Percentiles rank a stretch among this genome's conserved stretches.
Conservation (phyloP, 2,113 vertebrate species). For the Baryphthengus martii region DNA sequence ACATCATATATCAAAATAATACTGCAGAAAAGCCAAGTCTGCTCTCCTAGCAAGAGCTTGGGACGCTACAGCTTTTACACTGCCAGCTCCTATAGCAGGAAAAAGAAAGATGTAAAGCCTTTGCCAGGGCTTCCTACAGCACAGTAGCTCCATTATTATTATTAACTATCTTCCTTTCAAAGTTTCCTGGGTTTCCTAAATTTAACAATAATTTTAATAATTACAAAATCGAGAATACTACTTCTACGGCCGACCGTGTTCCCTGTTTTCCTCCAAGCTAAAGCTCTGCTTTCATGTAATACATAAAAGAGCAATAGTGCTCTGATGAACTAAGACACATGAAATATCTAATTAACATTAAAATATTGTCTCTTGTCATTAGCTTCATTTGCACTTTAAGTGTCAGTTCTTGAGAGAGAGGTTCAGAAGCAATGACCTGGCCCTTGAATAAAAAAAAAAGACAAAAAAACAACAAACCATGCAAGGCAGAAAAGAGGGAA, state of each 20-base stretch:
- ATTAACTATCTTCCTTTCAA: slow-evolving; percentile 56
- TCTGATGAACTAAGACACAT: slow-evolving; percentile 76
- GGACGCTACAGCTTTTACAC: slow-evolving; percentile 1
- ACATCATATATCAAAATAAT: not conserved
- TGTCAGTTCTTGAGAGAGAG: slow-evolving; percentile 63
- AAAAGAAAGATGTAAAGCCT: not conserved
- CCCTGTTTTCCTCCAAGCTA: slow-evolving; percentile 75
- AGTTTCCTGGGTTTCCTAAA: slow-evolving; percentile 64
- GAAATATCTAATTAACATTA: slow-evolving; percentile 79
- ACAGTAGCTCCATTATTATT: slow-evolving; percentile 13
- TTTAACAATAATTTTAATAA: slow-evolving; percentile 74
- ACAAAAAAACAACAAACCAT: not conserved
- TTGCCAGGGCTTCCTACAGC: slow-evolving; percentile 15
- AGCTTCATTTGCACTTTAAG: slow-evolving; percentile 70
- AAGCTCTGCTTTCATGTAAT: slow-evolving; percentile 73
- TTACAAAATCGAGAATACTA: slow-evolving; percentile 57
- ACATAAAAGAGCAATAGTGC: slow-evolving; percentile 77
- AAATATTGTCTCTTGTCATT: slow-evolving; percentile 76
- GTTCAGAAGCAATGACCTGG: slow-evolving; percentile 64
- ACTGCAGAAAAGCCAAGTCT: not conserved
- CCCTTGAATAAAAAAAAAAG: not conserved
- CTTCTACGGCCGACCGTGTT: slow-evolving; percentile 46
- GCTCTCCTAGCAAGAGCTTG: not conserved
- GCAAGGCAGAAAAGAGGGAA: not conserved
- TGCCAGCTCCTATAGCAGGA: slow-evolving; percentile 7